These are phyloP conservation scores for Sorex fumeus DNA, from an alignment of 2,113 vertebrate species.

Conservation along the genomic window DNA sequence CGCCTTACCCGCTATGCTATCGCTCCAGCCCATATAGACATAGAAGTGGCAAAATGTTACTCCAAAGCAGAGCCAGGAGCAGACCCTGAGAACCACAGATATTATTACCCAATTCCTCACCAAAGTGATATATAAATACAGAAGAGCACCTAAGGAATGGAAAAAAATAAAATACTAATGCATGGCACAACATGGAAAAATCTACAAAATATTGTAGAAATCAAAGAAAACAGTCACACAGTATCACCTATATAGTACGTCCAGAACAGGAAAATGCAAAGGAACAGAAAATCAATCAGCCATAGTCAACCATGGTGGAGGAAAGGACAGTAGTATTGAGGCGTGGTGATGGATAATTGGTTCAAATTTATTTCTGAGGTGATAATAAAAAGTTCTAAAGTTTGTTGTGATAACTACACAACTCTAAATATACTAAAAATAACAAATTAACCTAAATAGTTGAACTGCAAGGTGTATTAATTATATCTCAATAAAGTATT, in stretches of 20 bases:
- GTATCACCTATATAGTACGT: conserved; percentile 15
- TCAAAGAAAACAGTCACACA: conserved; percentile 5
- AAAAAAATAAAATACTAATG: not conserved
- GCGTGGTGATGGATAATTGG: not conserved
- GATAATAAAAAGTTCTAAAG: conserved; percentile 41
- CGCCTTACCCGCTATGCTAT: too few species aligned
- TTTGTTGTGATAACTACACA: not conserved
- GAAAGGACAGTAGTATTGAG: too few species aligned
- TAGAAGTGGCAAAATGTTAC: too few species aligned
- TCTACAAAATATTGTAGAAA: conserved; percentile 4
- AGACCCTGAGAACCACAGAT: too few species aligned
- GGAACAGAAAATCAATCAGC: not conserved
- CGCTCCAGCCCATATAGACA: too few species aligned
- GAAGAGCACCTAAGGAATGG: not conserved
- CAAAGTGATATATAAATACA: not conserved
- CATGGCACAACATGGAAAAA: not conserved
- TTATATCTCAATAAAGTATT: not conserved
- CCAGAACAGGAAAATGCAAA: not conserved
- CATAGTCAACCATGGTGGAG: not conserved
- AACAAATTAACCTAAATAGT: not conserved
- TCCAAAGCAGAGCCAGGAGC: too few species aligned
- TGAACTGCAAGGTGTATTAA: not conserved
- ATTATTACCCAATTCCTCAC: too few species aligned
- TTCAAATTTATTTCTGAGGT: not conserved
- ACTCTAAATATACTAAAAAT: conserved; percentile 30